These are phyloP conservation scores for Ophion ventricosus DNA, from an alignment of 2,888 invertebrate species.

Conservation along the genomic window DNA sequence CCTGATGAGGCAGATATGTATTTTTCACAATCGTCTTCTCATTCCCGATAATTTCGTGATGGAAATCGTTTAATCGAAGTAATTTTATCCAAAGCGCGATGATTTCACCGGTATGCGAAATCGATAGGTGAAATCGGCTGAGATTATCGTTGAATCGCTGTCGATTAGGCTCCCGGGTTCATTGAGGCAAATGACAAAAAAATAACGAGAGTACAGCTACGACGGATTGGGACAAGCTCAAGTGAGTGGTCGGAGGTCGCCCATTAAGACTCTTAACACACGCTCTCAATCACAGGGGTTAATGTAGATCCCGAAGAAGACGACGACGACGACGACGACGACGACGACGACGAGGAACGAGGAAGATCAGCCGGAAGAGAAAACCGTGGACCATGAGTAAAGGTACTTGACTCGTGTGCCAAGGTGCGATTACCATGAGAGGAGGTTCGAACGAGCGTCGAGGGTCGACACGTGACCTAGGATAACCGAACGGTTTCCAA, in stretches of 20 bases:
- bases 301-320: conserved; percentile 75
- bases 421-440: conserved; percentile 76
- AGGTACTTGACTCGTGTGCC: conserved; percentile 73
- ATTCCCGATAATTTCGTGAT: neutral
- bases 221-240: conserved; percentile 36
- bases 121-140: conserved; percentile 16
- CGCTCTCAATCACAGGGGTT: conserved; percentile 75
- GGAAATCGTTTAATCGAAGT: neutral
- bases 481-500: conserved; percentile 71
- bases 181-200: conserved; percentile 65
- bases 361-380: conserved; percentile 50
- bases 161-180: conserved; percentile 32
- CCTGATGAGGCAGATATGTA: neutral
- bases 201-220: conserved; percentile 65
- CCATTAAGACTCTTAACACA: conserved; percentile 77
- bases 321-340: conserved; percentile 57
- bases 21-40: neutral
- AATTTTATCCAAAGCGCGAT: neutral
- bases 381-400: conserved; percentile 69
- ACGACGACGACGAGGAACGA: conserved; percentile 57
- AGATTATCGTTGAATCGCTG: conserved; percentile 25
- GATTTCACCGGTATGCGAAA: neutral
- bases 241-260: conserved; percentile 58
- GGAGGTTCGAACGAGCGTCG: conserved; percentile 69
- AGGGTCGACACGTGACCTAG: conserved; percentile 70